Base-by-base conservation (phyloP, 2,888 invertebrate genomes). In the Autographa gamma region DNA sequence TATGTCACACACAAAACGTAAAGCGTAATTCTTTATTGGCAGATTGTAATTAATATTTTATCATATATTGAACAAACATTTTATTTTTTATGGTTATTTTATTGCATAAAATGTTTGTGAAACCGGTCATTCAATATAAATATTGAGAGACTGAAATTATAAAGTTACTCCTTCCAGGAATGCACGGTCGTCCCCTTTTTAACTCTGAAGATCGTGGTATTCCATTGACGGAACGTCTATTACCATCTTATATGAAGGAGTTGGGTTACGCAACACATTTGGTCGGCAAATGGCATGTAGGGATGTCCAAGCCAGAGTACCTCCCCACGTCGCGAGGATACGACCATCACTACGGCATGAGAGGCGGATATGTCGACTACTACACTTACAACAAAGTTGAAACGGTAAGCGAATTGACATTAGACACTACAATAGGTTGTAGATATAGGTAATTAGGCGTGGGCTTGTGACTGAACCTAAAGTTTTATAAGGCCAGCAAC, bases 281-380 rank as follows among this genome's bases (percentile, higher is more conserved):
- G 38, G 96, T 99, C 13, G 99, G 99, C 31, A 99, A 99, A 95
- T 99, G 99, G 99, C 97, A 98, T 89, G 96, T 99, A 71, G 99
- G 99, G 1, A 98, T 97, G 95, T 97, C 97, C 76, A 95, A 96
- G 67, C 95, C 96, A 66, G 97, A 97, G 81, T 98, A 97, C 88
- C 96, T 97, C 2, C 98, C 98, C 0, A 96, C 96, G 2, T 96
- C 96, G 67, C 96, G 98, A 66, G 98, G 98, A 7, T 98, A 98
- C 88, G 97, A 98, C 85, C 96, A 97, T 8, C 98, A 98, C 89
- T 97, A 97, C 83, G 98, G 98, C 14, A 98, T 97, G 92, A 97
- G 97, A 93, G 97, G 97, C 62, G 98, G 98, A 0, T 97, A 96
- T 75, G 96, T 97, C 62, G 98, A 98, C 89, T 98, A 98, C 89